Base-by-base conservation (phyloP, 1,140 invertebrate species). In the Procambarus virginalis region DNA sequence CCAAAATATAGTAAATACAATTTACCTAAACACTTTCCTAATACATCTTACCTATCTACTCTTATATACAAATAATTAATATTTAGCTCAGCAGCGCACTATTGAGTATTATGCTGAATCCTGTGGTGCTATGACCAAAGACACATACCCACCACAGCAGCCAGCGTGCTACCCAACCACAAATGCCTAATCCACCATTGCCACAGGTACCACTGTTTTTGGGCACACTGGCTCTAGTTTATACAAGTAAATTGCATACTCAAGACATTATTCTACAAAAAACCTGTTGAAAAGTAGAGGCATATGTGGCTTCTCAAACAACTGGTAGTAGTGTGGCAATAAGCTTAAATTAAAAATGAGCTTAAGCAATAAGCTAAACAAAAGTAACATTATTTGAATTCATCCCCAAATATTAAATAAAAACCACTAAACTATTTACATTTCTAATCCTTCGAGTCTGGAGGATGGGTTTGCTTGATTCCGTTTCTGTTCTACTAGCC, bases 61-160 rank as follows among this genome's bases (percentile, higher is more conserved):
- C 34, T 34, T 34, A 34, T 34, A 34, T 0, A 34, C 34, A 34
- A 34, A 34, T 34, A 34, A 34, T 34, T 34, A 34, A 34, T 34
- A 34, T 34, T 12, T 9, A 12, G 51, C 88, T 68, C 34, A 6
- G 88, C 75, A 78, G 88, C 81, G 45, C 58, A 68, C 75, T 89
- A 89, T 89, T 89, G 88, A 84, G 82, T 89, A 89, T 84, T 84
- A 89, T 89, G 88, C 88, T 89, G 88, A 89, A 89, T 89, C 88
- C 88, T 89, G 88, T 89, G 88, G 88, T 89, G 88, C 88, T 89
- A 89, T 89, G 88, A 89, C 64, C 81, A 70, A 79, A 34, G 20
- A 68, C 81, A 89, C 88, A 89, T 89, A 89, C 17, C 88, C 88
- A 89, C 88, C 88, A 89, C 88, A 89, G 81, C 75, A 89, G 88